Conservation (phyloP, 2,888 invertebrate species). For the Himalopsyche japonica region DNA sequence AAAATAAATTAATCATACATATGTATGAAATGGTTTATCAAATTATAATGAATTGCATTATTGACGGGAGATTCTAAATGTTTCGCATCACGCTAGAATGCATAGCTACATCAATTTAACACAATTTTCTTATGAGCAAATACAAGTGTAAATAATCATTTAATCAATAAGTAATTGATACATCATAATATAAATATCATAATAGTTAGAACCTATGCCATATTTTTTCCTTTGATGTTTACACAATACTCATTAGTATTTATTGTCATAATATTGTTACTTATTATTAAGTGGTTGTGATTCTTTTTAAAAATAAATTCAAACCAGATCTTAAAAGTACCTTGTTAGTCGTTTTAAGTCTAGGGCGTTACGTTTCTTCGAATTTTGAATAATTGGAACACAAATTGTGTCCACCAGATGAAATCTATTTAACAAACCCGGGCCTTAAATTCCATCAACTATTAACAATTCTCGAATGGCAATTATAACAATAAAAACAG, state of each 20-base stretch:
- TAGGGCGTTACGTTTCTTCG: neutral
- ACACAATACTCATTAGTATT: conserved; percentile 32
- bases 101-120: too few relatives aligned
- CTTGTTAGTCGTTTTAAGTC: conserved; percentile 21
- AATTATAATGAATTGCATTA: too few relatives aligned
- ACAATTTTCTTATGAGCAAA: neutral
- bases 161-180: neutral
- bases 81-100: too few relatives aligned
- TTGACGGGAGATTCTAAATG: too few relatives aligned
- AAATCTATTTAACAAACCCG: neutral
- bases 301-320: conserved; percentile 31
- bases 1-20: too few relatives aligned
- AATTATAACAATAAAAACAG: too few relatives aligned
- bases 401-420: neutral
- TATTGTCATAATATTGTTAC: conserved; percentile 25
- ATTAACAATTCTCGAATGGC: neutral
- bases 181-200: neutral
- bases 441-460: neutral
- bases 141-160: neutral
- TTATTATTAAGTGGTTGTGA: conserved; percentile 38
- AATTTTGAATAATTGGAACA: neutral
- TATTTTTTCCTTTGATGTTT: conserved; percentile 8
- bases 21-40: too few relatives aligned
- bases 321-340: conserved; percentile 32
- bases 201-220: neutral